Evolutionary conservation across 2,113 vertebrate species (phyloP), one percentile per base, ranked within the genome.

Genomic region (Uria aalge): DNA sequence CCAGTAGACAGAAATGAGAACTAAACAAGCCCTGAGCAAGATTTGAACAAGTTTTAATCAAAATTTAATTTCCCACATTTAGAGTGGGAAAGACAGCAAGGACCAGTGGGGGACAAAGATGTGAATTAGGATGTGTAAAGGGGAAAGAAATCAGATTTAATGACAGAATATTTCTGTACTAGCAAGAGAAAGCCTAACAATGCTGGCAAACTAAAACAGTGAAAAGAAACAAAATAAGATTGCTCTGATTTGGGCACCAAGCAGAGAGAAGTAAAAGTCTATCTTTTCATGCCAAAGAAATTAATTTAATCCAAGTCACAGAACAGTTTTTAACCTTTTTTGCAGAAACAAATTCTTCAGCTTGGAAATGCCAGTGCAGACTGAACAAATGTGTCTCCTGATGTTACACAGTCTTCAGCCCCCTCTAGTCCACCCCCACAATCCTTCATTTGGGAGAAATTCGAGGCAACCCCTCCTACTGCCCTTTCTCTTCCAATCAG

Each of bases 291-390:
- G 96, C 79, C 96, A 97, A 96, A 85, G 69, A 96, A 96, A 96
- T 96, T 95, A 95, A 96, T 97, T 93, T 96, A 90, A 94, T 95
- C 82, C 87, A 96, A 96, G 92, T 67, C 79, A 89, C 60, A 89
- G 95, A 97, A 96, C 90, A 97, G 91, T 96, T 96, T 96, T 96
- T 97, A 97, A 97, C 97, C 97, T 96, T 97, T 97, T 91, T 94
- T 96, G 12, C 69, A 96, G 94, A 97, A 97, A 97, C 92, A 96
- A 96, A 90, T 95, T 96, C 87, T 93, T 95, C 92, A 93, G 69
- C 90, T 95, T 96, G 85, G 73, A 97, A 97, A 97, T 95, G 95
- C 90, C 97, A 97, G 82, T 76, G 88, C 80, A 95, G 76, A 85
- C 79, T 95, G 96, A 97, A 97, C 95, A 97, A 97, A 97, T 96